phyloP scores from a whole-genome alignment of 1,140 invertebrate genomes.

The Macrotrachela quadricornifera region DNA sequence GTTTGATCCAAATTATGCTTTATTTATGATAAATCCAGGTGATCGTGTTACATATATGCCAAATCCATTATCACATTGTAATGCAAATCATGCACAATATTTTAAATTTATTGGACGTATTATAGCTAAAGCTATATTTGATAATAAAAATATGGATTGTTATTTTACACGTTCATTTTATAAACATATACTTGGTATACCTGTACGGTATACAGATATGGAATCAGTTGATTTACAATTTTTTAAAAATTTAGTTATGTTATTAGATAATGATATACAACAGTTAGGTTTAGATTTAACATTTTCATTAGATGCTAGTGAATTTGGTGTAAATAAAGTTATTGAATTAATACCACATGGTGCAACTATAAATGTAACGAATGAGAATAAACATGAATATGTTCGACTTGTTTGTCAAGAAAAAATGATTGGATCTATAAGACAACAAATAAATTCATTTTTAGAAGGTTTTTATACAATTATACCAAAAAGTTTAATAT shows the following conservation, averaged over 20 bases:
- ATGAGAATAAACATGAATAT: constrained; percentile 78
- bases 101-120: constrained; percentile 82
- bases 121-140: constrained; percentile 80
- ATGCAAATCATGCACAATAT: constrained; percentile 75
- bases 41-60: constrained; percentile 90
- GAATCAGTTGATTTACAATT: constrained; percentile 81
- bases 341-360: constrained; percentile 66
- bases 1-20: constrained; percentile 85
- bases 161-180: constrained; percentile 86
- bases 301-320: constrained; percentile 42
- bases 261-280: constrained; percentile 63
- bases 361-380: constrained; percentile 57
- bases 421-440: constrained; percentile 81
- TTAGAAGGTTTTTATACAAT: constrained; percentile 60
- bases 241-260: constrained; percentile 67
- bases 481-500: constrained; percentile 73
- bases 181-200: constrained; percentile 72
- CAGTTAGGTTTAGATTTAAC: constrained; percentile 45
- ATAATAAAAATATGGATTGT: constrained; percentile 78
- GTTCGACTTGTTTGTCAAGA: constrained; percentile 75
- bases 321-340: constrained; percentile 73
- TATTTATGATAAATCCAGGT: constrained; percentile 71
- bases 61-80: constrained; percentile 70
- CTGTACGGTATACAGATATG: constrained; percentile 76
- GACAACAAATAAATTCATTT: constrained; percentile 49